A percentile compares a stretch with the other conserved stretches of the same genome.
These are phyloP conservation scores for Coilia nasus DNA, from an alignment of 2,797 vertebrate species.

Conservation along the genomic window DNA sequence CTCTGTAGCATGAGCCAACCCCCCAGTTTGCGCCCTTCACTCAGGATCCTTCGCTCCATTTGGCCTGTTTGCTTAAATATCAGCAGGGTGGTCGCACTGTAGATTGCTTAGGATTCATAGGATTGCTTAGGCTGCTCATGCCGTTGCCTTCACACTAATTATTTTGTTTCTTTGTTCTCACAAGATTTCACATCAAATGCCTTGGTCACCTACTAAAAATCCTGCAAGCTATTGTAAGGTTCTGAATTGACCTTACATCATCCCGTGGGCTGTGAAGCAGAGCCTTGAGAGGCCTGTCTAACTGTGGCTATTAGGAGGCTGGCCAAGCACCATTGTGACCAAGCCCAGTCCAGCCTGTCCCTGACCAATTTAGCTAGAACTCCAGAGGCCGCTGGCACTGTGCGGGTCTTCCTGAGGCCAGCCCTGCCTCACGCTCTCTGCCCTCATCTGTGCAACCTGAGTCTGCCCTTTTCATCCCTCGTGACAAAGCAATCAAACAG, in stretches of 20 bases:
- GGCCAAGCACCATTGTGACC: background rate
- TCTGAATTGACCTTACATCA: too few species aligned
- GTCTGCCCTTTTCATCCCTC: constrained; percentile 39
- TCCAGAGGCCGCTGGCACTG: background rate
- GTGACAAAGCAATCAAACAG: constrained; percentile 43
- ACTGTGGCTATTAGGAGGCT: background rate
- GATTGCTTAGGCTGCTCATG: too few species aligned
- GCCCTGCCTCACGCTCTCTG: constrained; percentile 39
- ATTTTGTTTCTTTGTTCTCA: too few species aligned
- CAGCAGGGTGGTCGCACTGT: background rate
- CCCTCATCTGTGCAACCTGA: constrained; percentile 44
- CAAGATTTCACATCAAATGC: too few species aligned
- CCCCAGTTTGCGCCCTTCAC: background rate
- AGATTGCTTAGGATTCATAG: background rate
- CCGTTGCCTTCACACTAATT: too few species aligned
- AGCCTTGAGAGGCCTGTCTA: background rate
- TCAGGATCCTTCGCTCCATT: background rate
- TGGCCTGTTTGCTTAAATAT: background rate
- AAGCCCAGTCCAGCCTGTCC: background rate
- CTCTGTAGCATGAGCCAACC: background rate
- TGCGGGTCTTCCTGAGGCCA: constrained; percentile 32
- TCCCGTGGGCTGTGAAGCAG: too few species aligned
- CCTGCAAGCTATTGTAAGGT: too few species aligned
- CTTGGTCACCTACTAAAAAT: too few species aligned
- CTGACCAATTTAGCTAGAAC: constrained; percentile 19